phyloP scores from a whole-genome alignment of 2,888 invertebrate genomes.

The Lasius platythorax region DNA sequence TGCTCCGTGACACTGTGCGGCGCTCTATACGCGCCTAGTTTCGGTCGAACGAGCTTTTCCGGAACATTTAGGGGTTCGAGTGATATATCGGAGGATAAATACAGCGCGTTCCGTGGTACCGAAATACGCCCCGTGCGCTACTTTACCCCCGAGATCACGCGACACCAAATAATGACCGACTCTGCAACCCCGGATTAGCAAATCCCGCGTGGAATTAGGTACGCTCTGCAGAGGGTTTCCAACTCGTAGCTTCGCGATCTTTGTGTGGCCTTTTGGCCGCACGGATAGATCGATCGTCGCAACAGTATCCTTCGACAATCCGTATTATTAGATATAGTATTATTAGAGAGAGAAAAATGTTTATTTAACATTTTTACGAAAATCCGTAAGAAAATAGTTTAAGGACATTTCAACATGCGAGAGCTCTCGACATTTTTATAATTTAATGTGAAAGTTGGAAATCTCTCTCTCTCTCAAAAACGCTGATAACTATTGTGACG shows the following conservation, averaged over 20 bases:
- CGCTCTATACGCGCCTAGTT: conserved; percentile 64
- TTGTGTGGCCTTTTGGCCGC: conserved; percentile 57
- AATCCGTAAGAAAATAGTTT: background rate
- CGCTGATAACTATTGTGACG: background rate
- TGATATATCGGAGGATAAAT: conserved; percentile 82
- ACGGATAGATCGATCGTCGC: conserved; percentile 62
- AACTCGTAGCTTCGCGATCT: conserved; percentile 69
- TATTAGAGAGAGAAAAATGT: background rate
- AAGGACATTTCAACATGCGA: background rate
- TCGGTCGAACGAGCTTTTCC: conserved; percentile 74
- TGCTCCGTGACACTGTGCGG: conserved; percentile 54
- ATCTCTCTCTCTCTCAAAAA: background rate
- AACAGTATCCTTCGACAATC: conserved; percentile 22
- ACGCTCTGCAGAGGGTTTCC: conserved; percentile 71
- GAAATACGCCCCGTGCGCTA: conserved; percentile 72
- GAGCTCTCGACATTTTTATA: background rate
- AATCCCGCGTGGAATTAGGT: conserved; percentile 84
- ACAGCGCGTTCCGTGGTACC: conserved; percentile 74
- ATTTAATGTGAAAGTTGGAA: background rate
- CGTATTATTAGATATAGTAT: background rate
- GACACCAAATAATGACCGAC: conserved; percentile 85
- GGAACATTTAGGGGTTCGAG: conserved; percentile 75
- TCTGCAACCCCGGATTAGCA: conserved; percentile 83
- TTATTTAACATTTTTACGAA: background rate
- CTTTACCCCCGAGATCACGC: conserved; percentile 81